A percentile compares a stretch with the other conserved stretches of the same genome.
Evolutionary conservation across 2,888 invertebrate species (phyloP).

Genomic region (Aphodius granarius): DNA sequence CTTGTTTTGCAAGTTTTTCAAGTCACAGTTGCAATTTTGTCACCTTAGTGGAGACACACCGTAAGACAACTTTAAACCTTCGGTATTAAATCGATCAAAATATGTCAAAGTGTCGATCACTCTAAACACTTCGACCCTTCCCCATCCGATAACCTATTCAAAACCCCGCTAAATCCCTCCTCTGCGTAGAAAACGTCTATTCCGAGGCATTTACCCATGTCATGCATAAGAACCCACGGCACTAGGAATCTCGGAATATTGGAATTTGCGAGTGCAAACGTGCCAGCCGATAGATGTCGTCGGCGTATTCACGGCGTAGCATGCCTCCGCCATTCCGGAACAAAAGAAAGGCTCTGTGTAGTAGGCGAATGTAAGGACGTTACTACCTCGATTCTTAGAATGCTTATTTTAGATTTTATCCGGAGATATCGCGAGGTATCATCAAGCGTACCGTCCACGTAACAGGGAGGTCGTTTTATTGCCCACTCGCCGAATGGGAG

Average conservation of each 20-base stretch:
- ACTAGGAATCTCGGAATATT: constrained; percentile 31
- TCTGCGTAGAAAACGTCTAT: constrained; percentile 17
- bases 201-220: constrained; percentile 24
- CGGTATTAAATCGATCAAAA: background rate
- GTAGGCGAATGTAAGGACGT: constrained; percentile 18
- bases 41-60: too few relatives aligned
- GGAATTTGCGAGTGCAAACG: constrained; percentile 24
- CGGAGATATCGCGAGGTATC: background rate
- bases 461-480: constrained; percentile 4
- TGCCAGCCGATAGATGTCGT: background rate
- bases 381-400: constrained; percentile 16
- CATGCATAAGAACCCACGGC: constrained; percentile 21
- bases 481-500: background rate
- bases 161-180: constrained; percentile 20
- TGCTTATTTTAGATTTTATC: constrained; percentile 25
- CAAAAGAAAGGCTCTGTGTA: background rate
- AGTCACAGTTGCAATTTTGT: too few relatives aligned
- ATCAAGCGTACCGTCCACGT: background rate
- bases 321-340: background rate
- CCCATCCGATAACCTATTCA: constrained; percentile 8
- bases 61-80: too few relatives aligned
- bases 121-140: constrained; percentile 8
- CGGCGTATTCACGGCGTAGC: background rate
- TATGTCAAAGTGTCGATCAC: background rate
- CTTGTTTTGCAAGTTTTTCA: too few relatives aligned